Evolutionary conservation across 2,888 invertebrate genomes (phyloP).

Genomic region (Microctonus aethiopoides): DNA sequence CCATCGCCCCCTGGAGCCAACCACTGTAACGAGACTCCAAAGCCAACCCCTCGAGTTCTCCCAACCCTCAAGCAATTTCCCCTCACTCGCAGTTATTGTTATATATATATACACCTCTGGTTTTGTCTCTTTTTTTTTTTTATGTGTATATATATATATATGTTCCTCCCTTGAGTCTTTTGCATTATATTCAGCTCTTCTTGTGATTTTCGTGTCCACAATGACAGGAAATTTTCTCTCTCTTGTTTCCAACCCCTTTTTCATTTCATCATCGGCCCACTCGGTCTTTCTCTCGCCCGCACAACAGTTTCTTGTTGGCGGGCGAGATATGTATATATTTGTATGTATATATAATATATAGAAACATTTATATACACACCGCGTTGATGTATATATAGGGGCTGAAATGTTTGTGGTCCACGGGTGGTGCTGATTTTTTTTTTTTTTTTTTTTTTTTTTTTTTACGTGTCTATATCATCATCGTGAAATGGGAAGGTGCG

Average conservation of each 20-base stretch:
- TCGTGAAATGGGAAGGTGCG: constrained; percentile 21
- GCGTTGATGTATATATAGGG: constrained; percentile 38
- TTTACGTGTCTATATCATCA: constrained; percentile 27
- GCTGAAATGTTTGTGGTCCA: constrained; percentile 46
- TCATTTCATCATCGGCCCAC: not conserved
- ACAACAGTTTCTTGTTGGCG: constrained; percentile 10
- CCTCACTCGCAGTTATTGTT: not conserved
- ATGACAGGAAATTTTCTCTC: not conserved
- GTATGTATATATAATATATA: constrained; percentile 56
- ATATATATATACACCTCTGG: constrained; percentile 5
- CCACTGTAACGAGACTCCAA: constrained; percentile 65
- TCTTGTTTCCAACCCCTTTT: not conserved
- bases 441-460: constrained; percentile 1
- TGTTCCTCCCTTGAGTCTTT: not conserved
- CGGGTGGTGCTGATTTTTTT: constrained; percentile 32
- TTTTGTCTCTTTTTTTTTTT: constrained; percentile 15
- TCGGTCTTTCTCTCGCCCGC: not conserved
- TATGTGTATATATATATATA: constrained; percentile 14
- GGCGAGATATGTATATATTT: no score
- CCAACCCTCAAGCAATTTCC: constrained; percentile 44
- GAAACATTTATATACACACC: constrained; percentile 60
- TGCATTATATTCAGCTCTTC: constrained; percentile 5
- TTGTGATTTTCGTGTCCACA: constrained; percentile 25
- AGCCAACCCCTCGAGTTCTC: constrained; percentile 61
- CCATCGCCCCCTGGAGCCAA: constrained; percentile 55